Evolutionary conservation across 2,888 invertebrate species (phyloP).

Genomic region (Aphelenchoides bicaudatus): DNA sequence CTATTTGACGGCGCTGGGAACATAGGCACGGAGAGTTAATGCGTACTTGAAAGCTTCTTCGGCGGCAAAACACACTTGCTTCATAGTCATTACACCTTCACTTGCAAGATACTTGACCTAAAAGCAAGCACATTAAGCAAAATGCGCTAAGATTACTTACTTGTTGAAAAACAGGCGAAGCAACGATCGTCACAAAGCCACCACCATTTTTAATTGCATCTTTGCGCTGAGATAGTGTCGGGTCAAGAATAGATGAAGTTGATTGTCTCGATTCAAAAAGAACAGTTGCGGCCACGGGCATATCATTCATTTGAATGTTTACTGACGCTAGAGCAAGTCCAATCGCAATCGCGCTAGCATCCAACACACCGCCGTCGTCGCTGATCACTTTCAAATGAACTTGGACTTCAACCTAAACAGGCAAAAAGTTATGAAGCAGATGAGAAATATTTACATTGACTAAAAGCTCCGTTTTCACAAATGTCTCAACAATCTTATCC

Average conservation of each 20-base stretch:
- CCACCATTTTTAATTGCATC: slow-evolving; percentile 12
- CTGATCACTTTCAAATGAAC: slow-evolving; percentile 31
- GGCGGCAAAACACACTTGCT: not conserved
- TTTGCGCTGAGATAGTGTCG: slow-evolving; percentile 22
- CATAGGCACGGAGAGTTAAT: slow-evolving; percentile 10
- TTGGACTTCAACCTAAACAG: slow-evolving; percentile 29
- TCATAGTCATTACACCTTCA: slow-evolving; percentile 16
- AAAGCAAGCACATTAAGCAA: not conserved
- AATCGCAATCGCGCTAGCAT: slow-evolving; percentile 25
- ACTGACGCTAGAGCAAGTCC: slow-evolving; percentile 25
- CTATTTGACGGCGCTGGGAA: slow-evolving; percentile 3
- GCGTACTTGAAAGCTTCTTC: slow-evolving; percentile 18
- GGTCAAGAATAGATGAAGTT: slow-evolving; percentile 19
- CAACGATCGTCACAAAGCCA: slow-evolving; percentile 13
- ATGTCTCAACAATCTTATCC: slow-evolving; percentile 16
- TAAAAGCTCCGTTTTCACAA: slow-evolving; percentile 15
- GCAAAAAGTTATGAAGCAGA: not conserved
- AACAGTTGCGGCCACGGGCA: slow-evolving; percentile 24
- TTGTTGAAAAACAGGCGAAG: slow-evolving; percentile 12
- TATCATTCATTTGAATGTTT: slow-evolving; percentile 28
- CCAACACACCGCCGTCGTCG: slow-evolving; percentile 31
- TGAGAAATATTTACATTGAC: slow-evolving; percentile 6
- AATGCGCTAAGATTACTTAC: slow-evolving; percentile 1
- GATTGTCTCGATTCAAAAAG: slow-evolving; percentile 4
- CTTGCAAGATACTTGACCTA: slow-evolving; percentile 7